Base-by-base conservation (phyloP, 2,113 vertebrate species). In the Electrona antarctica region DNA sequence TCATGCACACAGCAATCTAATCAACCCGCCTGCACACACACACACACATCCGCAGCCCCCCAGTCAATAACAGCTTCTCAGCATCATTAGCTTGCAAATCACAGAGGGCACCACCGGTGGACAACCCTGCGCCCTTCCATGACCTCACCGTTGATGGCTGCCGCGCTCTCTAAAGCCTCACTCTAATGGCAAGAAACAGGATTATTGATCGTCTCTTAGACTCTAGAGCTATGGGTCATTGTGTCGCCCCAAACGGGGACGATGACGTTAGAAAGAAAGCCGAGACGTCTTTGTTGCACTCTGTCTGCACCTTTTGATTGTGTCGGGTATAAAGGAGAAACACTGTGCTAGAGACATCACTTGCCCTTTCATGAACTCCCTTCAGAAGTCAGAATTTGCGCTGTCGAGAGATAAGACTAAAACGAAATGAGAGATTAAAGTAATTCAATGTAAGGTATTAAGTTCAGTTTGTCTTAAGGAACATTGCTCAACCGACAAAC, bases 71-170 rank as follows among this genome's bases (percentile, higher is more conserved):
- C 48, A 64, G 52, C 74, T 69, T 58, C 59, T 81, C 64, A 64
- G 77, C 75, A 73, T 75, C 74, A 29, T 65, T 71, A 71, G 68
- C 67, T 81, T 85, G 79, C 86, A 80, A 88, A 89, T 81, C 81
- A 87, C 76, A 57, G 55, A 56, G 7, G 64, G 46, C 11, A 12
- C 33, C 11, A 12, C 33, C 52, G 14, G 21, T 41, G 48, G 46
- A 48, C 61, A 21, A 41, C 13, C 11, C 7, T 9, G 14, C 52
- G 33, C n/a, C 10, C 50, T 12, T 15, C 41, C 21, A 50, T 63
- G 67, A 68, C 15, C 7, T 54, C 47, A 12, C 46, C 4, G 28
- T 41, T 64, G 71, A 70, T 64, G 65, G 63, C 29, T 52, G 59
- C 29, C 46, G 1, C 46, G 1, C 8, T 11, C 47, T 68, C 47